Evolutionary conservation across 2,888 invertebrate genomes (phyloP).

Genomic region (Sialis lutaria): DNA sequence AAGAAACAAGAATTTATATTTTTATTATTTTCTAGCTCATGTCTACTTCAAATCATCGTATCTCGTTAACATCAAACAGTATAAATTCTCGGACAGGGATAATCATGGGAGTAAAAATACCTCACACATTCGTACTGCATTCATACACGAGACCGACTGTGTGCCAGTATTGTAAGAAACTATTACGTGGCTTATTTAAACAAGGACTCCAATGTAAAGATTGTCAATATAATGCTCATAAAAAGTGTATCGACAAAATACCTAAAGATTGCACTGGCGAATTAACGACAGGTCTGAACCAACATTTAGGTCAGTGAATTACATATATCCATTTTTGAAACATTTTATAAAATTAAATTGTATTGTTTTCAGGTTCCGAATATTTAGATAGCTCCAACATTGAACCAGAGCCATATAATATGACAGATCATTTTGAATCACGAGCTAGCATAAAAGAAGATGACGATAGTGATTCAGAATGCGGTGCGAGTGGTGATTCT

Average conservation of each 20-base stretch:
- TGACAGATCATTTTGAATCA: conserved; percentile 27
- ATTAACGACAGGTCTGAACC: conserved; percentile 32
- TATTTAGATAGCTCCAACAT: conserved; percentile 35
- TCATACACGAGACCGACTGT: conserved; percentile 93
- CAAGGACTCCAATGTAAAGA: conserved; percentile 96
- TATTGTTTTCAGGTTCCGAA: conserved; percentile 21
- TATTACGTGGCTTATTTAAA: conserved; percentile 86
- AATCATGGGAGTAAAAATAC: conserved; percentile 43
- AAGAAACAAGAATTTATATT: too few species aligned
- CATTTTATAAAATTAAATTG: not conserved
- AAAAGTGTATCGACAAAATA: conserved; percentile 80
- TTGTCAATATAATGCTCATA: conserved; percentile 91
- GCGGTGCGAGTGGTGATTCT: conserved; percentile 12
- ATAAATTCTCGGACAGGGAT: too few species aligned
- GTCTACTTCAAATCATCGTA: too few species aligned
- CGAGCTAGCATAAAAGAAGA: conserved; percentile 25
- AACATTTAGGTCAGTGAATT: conserved; percentile 1
- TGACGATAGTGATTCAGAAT: conserved; percentile 38
- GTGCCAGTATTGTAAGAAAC: conserved; percentile 89
- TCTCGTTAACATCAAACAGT: too few species aligned
- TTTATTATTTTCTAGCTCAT: too few species aligned
- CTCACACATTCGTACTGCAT: conserved; percentile 94
- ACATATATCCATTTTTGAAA: not conserved
- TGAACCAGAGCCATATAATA: conserved; percentile 28
- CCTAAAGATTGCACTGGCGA: conserved; percentile 84